Evolutionary conservation across 2,888 invertebrate genomes (phyloP).

Genomic region (Eurytoma californica): DNA sequence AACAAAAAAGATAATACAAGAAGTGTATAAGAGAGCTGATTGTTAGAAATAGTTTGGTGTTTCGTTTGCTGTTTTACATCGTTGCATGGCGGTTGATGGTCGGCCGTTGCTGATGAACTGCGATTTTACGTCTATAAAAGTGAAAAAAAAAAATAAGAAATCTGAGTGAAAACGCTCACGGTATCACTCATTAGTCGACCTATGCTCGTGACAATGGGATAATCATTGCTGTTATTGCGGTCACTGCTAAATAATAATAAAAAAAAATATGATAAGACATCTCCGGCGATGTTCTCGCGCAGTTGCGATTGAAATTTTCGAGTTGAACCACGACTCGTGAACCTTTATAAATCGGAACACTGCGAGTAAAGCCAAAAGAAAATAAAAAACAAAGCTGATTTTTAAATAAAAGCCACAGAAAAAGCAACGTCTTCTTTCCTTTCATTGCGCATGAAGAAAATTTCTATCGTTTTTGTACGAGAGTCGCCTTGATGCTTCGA

Average conservation of each 20-base stretch:
- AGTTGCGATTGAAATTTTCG: constrained; percentile 56
- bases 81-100: constrained; percentile 52
- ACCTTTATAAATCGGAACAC: constrained; percentile 45
- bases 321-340: constrained; percentile 32
- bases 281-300: constrained; percentile 54
- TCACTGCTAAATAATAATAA: constrained; percentile 55
- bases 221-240: constrained; percentile 60
- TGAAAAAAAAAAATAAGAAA: constrained; percentile 35
- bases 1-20: constrained; percentile 51
- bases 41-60: constrained; percentile 73
- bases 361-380: constrained; percentile 42
- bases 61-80: constrained; percentile 71
- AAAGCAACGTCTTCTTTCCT: constrained; percentile 40
- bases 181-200: constrained; percentile 52
- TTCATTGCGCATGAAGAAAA: constrained; percentile 49
- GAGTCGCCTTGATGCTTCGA: constrained; percentile 62
- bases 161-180: constrained; percentile 28
- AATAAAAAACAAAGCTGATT: constrained; percentile 35
- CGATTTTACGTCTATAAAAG: constrained; percentile 55
- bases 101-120: constrained; percentile 53
- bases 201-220: constrained; percentile 57
- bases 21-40: constrained; percentile 62
- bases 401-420: constrained; percentile 50
- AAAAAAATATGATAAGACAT: constrained; percentile 8
- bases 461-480: constrained; percentile 56